Conservation (phyloP, 2,888 invertebrate species). For the Archips xylosteana region DNA sequence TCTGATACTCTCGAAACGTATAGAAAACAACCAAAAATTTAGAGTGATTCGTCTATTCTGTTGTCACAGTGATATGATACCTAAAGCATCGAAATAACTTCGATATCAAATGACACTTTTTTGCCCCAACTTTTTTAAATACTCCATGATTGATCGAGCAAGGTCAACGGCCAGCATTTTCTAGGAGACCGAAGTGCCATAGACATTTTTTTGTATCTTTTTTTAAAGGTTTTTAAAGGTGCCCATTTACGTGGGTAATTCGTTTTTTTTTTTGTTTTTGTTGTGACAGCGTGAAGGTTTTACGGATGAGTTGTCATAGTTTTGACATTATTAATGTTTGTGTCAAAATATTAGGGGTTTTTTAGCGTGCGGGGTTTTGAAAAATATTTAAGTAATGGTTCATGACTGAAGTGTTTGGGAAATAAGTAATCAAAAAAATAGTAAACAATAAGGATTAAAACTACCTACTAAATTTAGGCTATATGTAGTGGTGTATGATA, state of each 20-base stretch:
- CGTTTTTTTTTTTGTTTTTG: slow-evolving; percentile 34
- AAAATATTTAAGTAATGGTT: not conserved
- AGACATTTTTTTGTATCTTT: slow-evolving; percentile 32
- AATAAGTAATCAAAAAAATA: not conserved
- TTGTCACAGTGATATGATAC: slow-evolving; percentile 11
- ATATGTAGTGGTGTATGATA: too few relatives aligned
- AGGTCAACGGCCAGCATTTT: slow-evolving; percentile 41
- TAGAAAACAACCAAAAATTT: not conserved
- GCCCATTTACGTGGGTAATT: slow-evolving; percentile 34
- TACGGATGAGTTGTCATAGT: slow-evolving; percentile 35
- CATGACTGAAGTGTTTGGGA: not conserved
- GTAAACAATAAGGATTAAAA: too few relatives aligned
- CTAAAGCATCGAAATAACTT: not conserved
- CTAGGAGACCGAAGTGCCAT: slow-evolving; percentile 18
- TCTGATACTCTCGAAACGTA: not conserved
- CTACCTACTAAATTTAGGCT: too few relatives aligned
- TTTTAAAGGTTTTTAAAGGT: slow-evolving; percentile 19
- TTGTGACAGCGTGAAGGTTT: slow-evolving; percentile 34
- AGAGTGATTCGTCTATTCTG: slow-evolving; percentile 31
- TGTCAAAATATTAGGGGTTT: slow-evolving; percentile 34
- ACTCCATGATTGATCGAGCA: slow-evolving; percentile 37
- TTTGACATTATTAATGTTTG: slow-evolving; percentile 40
- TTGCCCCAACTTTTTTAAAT: slow-evolving; percentile 38
- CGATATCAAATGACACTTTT: slow-evolving; percentile 38
- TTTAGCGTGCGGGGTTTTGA: not conserved